A percentile compares a stretch with the other conserved stretches of the same genome.
phyloP scores from a whole-genome alignment of 2,888 invertebrate species.

The Drosophila differens region DNA sequence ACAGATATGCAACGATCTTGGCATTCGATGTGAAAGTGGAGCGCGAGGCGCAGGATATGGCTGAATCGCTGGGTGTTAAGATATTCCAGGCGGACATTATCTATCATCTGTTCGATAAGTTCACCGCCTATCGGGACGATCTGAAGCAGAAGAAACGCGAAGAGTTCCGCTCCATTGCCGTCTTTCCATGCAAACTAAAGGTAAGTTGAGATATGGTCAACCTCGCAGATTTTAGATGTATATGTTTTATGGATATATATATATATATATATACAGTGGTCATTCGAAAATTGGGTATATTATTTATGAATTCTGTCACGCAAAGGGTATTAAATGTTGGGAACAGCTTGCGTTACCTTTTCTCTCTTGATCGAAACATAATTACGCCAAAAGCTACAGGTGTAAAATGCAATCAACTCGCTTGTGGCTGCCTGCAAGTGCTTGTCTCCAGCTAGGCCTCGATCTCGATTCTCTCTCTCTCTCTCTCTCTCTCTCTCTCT shows the following conservation, averaged over 20 bases:
- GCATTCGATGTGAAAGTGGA: constrained; percentile 99
- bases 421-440: constrained; percentile 43
- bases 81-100: constrained; percentile 99
- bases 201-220: constrained; percentile 84
- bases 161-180: constrained; percentile 98
- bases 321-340: constrained; percentile 21
- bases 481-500: background rate
- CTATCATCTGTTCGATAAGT: constrained; percentile 99
- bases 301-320: background rate
- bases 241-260: background rate
- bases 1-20: constrained; percentile 96
- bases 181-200: constrained; percentile 98
- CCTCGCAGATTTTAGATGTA: background rate
- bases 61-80: constrained; percentile 96
- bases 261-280: background rate
- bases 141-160: constrained; percentile 95
- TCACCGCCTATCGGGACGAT: constrained; percentile 96
- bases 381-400: constrained; percentile 80
- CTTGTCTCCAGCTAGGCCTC: constrained; percentile 67
- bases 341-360: constrained; percentile 6
- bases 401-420: constrained; percentile 81
- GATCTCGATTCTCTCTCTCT: too few species aligned
- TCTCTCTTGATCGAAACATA: constrained; percentile 52
- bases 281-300: background rate
- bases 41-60: constrained; percentile 98